Evolutionary conservation across 2,113 vertebrate genomes (phyloP), one percentile per base, ranked within the genome.

Genomic region (Prionailurus bengalensis): DNA sequence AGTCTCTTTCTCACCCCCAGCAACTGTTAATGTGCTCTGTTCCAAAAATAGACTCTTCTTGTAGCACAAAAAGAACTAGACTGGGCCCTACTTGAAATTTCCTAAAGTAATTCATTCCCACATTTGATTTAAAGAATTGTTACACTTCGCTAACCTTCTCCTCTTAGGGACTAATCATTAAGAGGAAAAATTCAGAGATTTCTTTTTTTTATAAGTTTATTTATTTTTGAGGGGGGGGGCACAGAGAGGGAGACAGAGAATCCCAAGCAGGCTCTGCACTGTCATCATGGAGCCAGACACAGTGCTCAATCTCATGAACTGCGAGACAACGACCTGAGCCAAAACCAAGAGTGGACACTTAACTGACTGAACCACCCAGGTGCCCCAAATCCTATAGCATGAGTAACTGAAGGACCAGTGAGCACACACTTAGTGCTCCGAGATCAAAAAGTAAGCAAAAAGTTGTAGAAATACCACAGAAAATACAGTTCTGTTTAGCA

Each of bases 31-130:
- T 8, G 76, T 33, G 25, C 53, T 85, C 51, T 70, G 12, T 68
- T 94, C 89, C 87, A 89, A 93, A 93, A 95, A 63, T 17, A n/a
- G 45, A 58, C 76, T 79, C 58, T 97, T 93, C 16, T 42, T 53
- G 91, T 5, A 88, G 55, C 76, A 25, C 4, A 94, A 70, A 84
- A 95, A 83, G 45, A 73, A n/a, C 65, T 76, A 85, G 48, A 81
- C 0, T 84, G 45, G 51, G 63, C 31, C 95, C 76, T 94, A 65
- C 42, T 33, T 84, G 63, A 58, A 70, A 87, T 65, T 93, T 71
- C 33, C 4, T 70, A 73, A 83, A 80, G 36, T 65, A 92, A 73
- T 74, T 39, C 21, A 89, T 85, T 61, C 9, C 15, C 29, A 21
- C 66, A 66, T 55, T 76, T 95, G 13, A 85, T 19, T 90, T 53